Conservation (phyloP, 2,888 invertebrate genomes). For the Patella depressa region DNA sequence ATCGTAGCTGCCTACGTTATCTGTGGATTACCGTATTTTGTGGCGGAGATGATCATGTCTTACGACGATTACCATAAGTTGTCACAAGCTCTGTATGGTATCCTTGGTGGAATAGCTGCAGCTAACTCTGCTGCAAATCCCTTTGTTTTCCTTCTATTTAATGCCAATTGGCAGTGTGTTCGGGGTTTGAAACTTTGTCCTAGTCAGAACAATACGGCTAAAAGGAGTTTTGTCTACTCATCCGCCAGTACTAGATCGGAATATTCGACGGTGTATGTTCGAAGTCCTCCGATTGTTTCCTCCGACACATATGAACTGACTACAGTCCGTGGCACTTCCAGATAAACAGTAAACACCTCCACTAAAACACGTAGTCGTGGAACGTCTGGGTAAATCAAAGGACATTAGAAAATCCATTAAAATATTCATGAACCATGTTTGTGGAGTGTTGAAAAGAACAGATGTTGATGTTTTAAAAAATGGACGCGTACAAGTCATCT, state of each 20-base stretch:
- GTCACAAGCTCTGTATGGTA: conserved; percentile 47
- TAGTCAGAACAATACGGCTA: conserved; percentile 31
- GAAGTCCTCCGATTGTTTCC: conserved; percentile 33
- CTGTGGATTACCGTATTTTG: conserved; percentile 68
- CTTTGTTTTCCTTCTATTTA: conserved; percentile 68
- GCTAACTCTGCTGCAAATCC: conserved; percentile 69
- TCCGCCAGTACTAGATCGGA: conserved; percentile 47
- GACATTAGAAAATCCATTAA: no score
- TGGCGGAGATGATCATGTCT: conserved; percentile 68
- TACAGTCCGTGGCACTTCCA: conserved; percentile 17
- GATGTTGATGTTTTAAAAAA: no score
- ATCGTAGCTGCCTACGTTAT: conserved; percentile 68
- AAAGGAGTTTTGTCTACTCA: conserved; percentile 44
- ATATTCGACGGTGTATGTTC: conserved; percentile 37
- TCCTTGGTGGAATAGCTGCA: conserved; percentile 66
- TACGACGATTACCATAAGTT: conserved; percentile 60
- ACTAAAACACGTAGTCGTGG: no score
- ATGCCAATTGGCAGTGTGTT: conserved; percentile 49
- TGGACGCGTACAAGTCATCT: no score
- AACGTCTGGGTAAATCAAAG: no score
- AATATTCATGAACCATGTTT: no score
- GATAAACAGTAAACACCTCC: not conserved
- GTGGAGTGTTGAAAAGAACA: no score
- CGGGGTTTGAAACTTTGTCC: conserved; percentile 41
- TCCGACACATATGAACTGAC: conserved; percentile 40